phyloP scores from a whole-genome alignment of 2,113 vertebrate genomes.

The Circaetus gallicus region DNA sequence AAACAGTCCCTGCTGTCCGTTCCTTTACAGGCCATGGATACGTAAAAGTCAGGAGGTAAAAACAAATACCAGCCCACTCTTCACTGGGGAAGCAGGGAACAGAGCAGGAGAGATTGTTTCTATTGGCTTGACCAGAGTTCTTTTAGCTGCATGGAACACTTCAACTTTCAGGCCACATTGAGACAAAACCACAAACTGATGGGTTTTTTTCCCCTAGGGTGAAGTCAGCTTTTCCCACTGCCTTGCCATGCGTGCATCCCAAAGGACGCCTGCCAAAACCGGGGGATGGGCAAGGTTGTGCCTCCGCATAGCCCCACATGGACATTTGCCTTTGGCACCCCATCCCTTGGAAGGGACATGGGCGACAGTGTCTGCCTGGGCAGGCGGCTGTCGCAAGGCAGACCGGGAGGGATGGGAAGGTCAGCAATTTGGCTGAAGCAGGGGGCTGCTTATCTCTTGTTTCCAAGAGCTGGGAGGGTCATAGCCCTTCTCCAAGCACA shows the following conservation, averaged over 20 bases:
- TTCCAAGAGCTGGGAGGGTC: background rate
- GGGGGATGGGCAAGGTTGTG: background rate
- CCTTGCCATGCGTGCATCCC: background rate
- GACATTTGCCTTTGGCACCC: background rate
- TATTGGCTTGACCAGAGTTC: background rate
- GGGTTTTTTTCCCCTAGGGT: background rate
- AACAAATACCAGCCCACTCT: background rate
- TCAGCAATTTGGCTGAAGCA: background rate
- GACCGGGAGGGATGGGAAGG: background rate
- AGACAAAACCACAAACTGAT: background rate
- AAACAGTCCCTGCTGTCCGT: background rate
- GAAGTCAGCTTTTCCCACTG: background rate
- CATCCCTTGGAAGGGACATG: background rate
- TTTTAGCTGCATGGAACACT: background rate
- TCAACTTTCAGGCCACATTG: background rate
- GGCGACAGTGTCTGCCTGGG: background rate
- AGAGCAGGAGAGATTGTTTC: background rate
- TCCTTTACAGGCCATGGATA: background rate
- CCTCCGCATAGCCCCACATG: accelerated
- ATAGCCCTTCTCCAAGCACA: background rate
- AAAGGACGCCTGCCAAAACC: background rate
- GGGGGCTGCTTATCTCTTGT: background rate
- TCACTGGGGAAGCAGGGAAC: background rate
- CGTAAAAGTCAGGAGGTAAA: background rate
- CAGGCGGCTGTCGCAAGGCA: background rate